Evolutionary conservation across 2,888 invertebrate genomes (phyloP), one percentile per base, ranked within the genome.

Genomic region (Mactromeris polynyma): DNA sequence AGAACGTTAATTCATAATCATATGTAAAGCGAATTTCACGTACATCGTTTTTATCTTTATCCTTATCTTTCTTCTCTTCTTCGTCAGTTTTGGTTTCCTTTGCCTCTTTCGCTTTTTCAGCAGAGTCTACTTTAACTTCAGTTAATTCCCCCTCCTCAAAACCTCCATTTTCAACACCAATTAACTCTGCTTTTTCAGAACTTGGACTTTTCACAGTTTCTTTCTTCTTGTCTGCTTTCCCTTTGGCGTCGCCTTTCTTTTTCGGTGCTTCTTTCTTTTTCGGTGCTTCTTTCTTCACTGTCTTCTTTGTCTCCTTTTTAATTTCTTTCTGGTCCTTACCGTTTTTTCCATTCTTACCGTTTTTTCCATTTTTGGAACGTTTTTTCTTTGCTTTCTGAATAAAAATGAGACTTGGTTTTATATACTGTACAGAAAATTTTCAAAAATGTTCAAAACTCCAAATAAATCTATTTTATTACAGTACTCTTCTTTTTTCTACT

Each of bases 161-260:
- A 11, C 89, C 90, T 11, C 82, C 86, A n/a, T 92, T 85, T 0
- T 36, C 73, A 2, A 36, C 73, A 33, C 73, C 73, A 36, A 95
- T 95, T 21, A 95, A 91, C 0, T 94, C 94, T 73, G 94, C 94
- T n/a, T 94, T 94, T 81, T 95, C 95, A 77, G 92, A 33, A 33
- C 73, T 73, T 73, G 73, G 73, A 36, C 73, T 73, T 73, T 73
- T 73, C 73, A 36, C 73, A 2, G 40, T 33, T 7, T 83, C 83
- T 46, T 83, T 73, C 21, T 69, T 95, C 81, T 90, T 91, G 26
- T 91, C 38, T 17, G 94, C 94, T 81, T 94, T 94, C 14, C 91
- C 91, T 87, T 95, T 26, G 14, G 7, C 46, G 19, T 38, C 26
- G 7, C 86, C 80, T 80, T 89, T 89, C 81, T 87, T 90, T 79